phyloP scores from a whole-genome alignment of 1,140 invertebrate genomes.

The Aethina tumida region DNA sequence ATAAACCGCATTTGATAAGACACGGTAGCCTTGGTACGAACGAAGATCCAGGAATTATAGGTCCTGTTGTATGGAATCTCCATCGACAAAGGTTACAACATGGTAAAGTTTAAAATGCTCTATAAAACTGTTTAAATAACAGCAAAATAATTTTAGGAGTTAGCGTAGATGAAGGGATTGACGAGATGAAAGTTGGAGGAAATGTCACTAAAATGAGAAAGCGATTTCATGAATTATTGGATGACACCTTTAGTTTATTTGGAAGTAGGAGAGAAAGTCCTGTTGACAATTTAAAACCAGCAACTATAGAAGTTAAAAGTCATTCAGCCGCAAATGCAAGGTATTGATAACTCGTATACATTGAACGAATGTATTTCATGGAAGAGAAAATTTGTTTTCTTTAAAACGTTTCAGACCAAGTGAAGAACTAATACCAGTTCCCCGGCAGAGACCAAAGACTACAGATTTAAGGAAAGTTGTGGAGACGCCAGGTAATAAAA shows the following conservation, averaged over 20 bases:
- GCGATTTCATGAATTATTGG: slow-evolving; percentile 54
- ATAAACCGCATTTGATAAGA: slow-evolving; percentile 30
- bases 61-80: slow-evolving; percentile 70
- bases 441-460: slow-evolving; percentile 35
- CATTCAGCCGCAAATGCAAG: slow-evolving; percentile 40
- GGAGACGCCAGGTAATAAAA: slow-evolving; percentile 14
- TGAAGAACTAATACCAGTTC: slow-evolving; percentile 12
- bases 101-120: slow-evolving; percentile 15
- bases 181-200: slow-evolving; percentile 20
- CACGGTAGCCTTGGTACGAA: slow-evolving; percentile 46
- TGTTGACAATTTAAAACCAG: slow-evolving; percentile 23
- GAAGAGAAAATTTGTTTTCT: slow-evolving; percentile 3
- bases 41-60: slow-evolving; percentile 73
- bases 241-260: slow-evolving; percentile 57
- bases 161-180: slow-evolving; percentile 27
- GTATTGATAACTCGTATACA: slow-evolving; percentile 24
- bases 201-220: slow-evolving; percentile 47
- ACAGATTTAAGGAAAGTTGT: slow-evolving; percentile 29
- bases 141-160: slow-evolving; percentile 17
- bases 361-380: slow-evolving; percentile 5
- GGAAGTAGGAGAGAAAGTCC: slow-evolving; percentile 42
- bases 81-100: slow-evolving; percentile 44
- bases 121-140: background rate
- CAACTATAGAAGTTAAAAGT: slow-evolving; percentile 33
- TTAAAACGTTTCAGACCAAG: slow-evolving; percentile 10